Evolutionary conservation across 2,888 invertebrate genomes (phyloP), one percentile per base, ranked within the genome.

Genomic region (Clitarchus hookeri): DNA sequence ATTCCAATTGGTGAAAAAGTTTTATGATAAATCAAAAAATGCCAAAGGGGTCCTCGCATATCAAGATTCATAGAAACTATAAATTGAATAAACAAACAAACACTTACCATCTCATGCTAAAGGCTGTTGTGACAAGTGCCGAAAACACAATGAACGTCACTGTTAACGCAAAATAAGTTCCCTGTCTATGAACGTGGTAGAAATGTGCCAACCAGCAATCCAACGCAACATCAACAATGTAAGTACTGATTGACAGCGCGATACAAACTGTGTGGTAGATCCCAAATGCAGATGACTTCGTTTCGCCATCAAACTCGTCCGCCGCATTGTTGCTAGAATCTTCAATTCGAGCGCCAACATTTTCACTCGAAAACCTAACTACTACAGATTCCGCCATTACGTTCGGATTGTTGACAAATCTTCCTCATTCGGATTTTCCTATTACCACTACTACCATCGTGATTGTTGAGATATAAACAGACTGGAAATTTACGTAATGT

Each of bases 81-180:
- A n/a, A n/a, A n/a, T n/a, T 6, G 78, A 78, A 25, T 3, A 0
- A 11, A 78, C n/a, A 78, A 11, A 79, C 25, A 79, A 27, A 79
- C n/a, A 48, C 80, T 90, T 90, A 92, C 93, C 93, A 93, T 90
- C 92, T 89, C 88, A 93, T 90, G 89, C 92, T 93, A 87, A 93
- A 91, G 48, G 92, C 92, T 26, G 92, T 93, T 91, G 92, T 93
- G 88, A 92, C 90, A 85, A 93, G 88, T 13, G 93, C 92, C 88
- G 93, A 93, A 85, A 93, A 89, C 84, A 93, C 89, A 84, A 93
- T 90, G 89, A 93, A 93, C 11, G 92, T 91, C 85, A 93, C 89
- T n/a, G 93, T 93, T 88, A 93, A 90, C 36, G 91, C 91, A 90
- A 93, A 93, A 91, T 92, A 92, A 87, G 91, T 89, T 48, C 91